Evolutionary conservation across 2,797 vertebrate species (phyloP), one percentile per base, ranked within the genome.

Genomic region (Uromys caudimaculatus): DNA sequence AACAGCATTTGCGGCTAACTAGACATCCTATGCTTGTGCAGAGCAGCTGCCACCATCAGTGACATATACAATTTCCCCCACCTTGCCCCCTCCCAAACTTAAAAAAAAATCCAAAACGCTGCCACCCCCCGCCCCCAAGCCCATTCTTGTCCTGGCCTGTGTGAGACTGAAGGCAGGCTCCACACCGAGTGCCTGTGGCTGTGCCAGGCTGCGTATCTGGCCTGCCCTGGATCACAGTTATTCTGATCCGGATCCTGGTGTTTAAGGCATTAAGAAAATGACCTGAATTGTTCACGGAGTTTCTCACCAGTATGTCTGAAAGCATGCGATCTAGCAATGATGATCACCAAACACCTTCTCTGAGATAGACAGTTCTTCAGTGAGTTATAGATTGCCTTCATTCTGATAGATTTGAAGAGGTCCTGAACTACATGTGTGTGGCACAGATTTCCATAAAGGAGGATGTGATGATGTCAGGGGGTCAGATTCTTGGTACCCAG

Each of bases 391-490:
- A 99, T 98, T 99, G 99, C 97, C 99, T 99, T 97, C 99, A 99
- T 97, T 99, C 99, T 0, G 99, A 99, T 89, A 99, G 99, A 98
- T 99, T 99, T 86, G 99, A 99, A 83, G 99, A 99, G 98, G 99
- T 99, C 96, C 99, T 99, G 56, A 99, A 99, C 96, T 99, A 99
- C 98, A 99, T 99, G 99, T 99, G 99, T 97, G 99, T 99, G 0
- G 99, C 99, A 29, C 98, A 99, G 97, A 99, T 99, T 97, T 99
- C 99, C 0, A 99, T 99, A 83, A 99, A 99, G 97, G 99, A 99
- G 98, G 99, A 99, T 98, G 99, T 99, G 95, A 99, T 99, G 99
- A 99, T 99, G 99, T 99, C 99, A 1, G 99, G 99, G 0, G 99
- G 99, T 12, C 99, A 99, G 98, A 99, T 99, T 94, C 99, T 99